Evolutionary conservation across 2,797 vertebrate species (phyloP).

Genomic region (Hoplostethus atlanticus): DNA sequence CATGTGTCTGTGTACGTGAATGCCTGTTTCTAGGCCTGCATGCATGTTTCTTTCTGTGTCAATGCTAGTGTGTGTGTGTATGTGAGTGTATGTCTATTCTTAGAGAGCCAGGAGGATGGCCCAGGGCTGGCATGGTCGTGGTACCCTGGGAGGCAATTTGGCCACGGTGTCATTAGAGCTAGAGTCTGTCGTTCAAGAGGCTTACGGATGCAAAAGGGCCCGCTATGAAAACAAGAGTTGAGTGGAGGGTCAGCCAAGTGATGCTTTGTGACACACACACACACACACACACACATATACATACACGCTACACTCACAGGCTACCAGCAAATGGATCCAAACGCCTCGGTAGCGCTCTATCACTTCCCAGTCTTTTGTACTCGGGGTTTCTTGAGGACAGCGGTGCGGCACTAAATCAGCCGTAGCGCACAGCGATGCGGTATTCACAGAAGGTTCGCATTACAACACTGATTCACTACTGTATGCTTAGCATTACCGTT

Average conservation of each 20-base stretch:
- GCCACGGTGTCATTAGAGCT: constrained; percentile 51
- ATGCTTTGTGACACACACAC: neutral
- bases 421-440: neutral
- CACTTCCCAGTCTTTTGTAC: constrained; percentile 22
- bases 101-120: constrained; percentile 53
- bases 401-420: constrained; percentile 11
- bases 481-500: constrained; percentile 7
- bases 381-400: constrained; percentile 50
- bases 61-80: neutral
- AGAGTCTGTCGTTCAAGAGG: constrained; percentile 38
- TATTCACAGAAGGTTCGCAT: constrained; percentile 30
- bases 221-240: neutral
- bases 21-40: neutral
- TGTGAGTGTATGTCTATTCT: constrained; percentile 42
- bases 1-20: constrained; percentile 6
- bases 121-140: constrained; percentile 22
- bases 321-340: constrained; percentile 32
- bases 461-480: constrained; percentile 26
- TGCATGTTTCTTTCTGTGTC: constrained; percentile 15
- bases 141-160: constrained; percentile 40
- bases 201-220: constrained; percentile 12
- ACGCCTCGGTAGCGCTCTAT: constrained; percentile 30
- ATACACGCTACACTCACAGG: constrained; percentile 30
- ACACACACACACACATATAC: neutral
- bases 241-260: too few species aligned